Base-by-base conservation (phyloP, 2,113 vertebrate species). In the Coturnix japonica region DNA sequence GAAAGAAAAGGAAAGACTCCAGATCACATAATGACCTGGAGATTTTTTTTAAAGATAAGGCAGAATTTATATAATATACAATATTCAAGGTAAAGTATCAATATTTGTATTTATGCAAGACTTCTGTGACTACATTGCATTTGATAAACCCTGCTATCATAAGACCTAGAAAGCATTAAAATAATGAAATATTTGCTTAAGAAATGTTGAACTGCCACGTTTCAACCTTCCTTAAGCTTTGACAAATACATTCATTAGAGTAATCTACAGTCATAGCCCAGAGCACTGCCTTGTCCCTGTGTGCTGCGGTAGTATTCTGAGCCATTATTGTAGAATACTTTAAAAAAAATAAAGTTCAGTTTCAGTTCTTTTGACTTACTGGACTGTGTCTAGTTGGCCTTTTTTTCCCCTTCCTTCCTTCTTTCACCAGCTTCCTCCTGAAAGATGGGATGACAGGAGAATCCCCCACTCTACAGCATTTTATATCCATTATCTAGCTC, bases 251-350 rank as follows among this genome's bases (percentile, higher is more conserved):
- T 22, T 79, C 18, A 66, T 17, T 30, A 31, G 66, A 94, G 72
- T 94, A 95, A 91, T 96, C 94, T 95, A 95, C 94, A 91, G 91
- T 92, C 90, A 94, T 96, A 95, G 89, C 94, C 91, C 96, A 96
- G 95, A 96, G 87, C 78, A 94, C 94, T 96, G 87, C 92, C 94
- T 66, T 87, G 72, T 93, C 85, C 26, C 57, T 87, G 47, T 82
- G 71, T 21, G 1, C 16, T 61, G 60, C 67, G 96, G 92, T 90
- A 85, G 93, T 93, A 90, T 93, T 95, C 94, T 97, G 91, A 93
- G 94, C 94, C 92, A 94, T 95, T 96, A 93, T 95, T 93, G 89
- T 95, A 93, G 90, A 94, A 94, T 94, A 95, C 87, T 91, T 94
- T 49, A 39, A 56, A 85, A 33, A 66, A 69, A 64, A 96, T 86